Evolutionary conservation across 64 coral and sea anemone genomes (phyloP).

Genomic region (Montipora capricornis): DNA sequence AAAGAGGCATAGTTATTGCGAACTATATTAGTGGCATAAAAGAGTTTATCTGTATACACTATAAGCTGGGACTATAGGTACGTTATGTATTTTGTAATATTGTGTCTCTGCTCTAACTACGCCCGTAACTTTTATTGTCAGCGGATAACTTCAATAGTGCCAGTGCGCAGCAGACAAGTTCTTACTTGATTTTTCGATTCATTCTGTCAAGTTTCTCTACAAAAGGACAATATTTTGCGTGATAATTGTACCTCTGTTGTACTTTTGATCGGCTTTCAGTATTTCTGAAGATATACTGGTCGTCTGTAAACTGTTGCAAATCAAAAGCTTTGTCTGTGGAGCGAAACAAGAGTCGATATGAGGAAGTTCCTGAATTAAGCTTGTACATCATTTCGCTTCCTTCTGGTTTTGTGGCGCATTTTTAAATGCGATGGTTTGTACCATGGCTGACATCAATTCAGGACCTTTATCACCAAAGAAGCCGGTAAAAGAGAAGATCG

Average conservation of each 20-base stretch:
- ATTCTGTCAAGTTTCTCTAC: no score
- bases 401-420: not conserved
- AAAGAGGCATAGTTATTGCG: no score
- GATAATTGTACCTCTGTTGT: not conserved
- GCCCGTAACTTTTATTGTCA: no score
- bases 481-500: conserved; percentile 91
- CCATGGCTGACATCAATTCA: conserved; percentile 39
- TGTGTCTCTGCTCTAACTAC: no score
- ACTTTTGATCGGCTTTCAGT: not conserved
- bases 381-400: no score
- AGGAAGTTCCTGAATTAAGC: not conserved
- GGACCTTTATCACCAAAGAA: conserved; percentile 84
- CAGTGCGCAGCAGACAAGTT: not conserved
- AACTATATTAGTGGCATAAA: no score
- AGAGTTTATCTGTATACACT: no score
- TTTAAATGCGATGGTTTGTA: conserved; percentile 29
- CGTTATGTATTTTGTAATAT: no score
- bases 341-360: not conserved
- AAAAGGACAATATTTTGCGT: not conserved
- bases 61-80: no score
- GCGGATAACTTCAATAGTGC: not conserved
- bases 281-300: not conserved
- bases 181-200: not conserved
- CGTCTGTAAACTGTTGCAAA: not conserved
- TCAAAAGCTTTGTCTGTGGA: not conserved